phyloP scores from a whole-genome alignment of 2,797 vertebrate species.

The Dendrocincla fuliginosa region DNA sequence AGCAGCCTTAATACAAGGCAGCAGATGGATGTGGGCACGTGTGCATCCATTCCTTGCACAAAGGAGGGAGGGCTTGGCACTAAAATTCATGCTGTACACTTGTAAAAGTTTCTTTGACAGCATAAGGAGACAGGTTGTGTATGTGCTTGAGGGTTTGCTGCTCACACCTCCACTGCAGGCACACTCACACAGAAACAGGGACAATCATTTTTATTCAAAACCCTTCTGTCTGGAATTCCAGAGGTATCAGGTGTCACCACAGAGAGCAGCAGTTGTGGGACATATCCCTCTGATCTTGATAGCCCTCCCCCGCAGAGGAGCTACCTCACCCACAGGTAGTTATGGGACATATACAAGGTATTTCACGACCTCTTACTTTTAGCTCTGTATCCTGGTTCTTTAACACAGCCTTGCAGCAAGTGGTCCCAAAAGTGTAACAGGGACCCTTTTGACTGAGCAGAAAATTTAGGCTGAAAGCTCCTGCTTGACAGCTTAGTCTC shows the following conservation, averaged over 20 bases:
- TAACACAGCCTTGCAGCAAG: not conserved
- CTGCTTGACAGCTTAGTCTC: not conserved
- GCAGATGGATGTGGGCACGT: not conserved
- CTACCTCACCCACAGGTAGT: not conserved
- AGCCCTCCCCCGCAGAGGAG: not conserved
- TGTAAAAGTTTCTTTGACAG: not conserved
- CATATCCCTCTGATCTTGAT: not conserved
- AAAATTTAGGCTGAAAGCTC: not conserved
- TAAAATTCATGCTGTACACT: not conserved
- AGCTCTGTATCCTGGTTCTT: not conserved
- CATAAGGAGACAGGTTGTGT: not conserved
- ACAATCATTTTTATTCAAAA: not conserved
- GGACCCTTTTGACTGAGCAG: not conserved
- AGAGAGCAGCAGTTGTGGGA: not conserved
- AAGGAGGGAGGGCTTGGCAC: not conserved
- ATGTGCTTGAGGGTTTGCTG: not conserved
- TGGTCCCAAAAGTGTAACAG: rapidly evolving
- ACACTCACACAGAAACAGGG: not conserved
- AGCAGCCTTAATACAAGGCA: not conserved
- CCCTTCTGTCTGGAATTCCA: not conserved
- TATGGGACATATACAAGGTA: not conserved
- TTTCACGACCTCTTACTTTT: not conserved
- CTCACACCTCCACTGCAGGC: not conserved
- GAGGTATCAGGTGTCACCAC: not conserved
- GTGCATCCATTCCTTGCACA: not conserved